A percentile compares a stretch with the other conserved stretches of the same genome.
These are phyloP conservation scores for Mimachlamys varia DNA, from an alignment of 2,888 invertebrate genomes.

Conservation along the genomic window DNA sequence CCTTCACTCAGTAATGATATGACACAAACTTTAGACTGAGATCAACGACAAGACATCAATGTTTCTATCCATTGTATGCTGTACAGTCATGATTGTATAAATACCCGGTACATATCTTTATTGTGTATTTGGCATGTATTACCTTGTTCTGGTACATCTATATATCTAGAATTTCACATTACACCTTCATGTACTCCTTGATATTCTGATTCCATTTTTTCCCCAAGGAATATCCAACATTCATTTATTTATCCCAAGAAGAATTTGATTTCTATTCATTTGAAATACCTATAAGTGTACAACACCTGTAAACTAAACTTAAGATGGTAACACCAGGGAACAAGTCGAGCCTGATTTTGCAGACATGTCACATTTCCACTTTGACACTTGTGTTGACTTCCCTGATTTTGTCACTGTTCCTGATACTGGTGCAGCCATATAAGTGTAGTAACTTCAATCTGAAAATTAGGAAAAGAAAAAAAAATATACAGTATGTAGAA, in stretches of 20 bases:
- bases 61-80: background rate
- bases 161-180: too few species aligned
- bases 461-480: slow-evolving; percentile 42
- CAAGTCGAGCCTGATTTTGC: too few species aligned
- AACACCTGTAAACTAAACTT: background rate
- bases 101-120: background rate
- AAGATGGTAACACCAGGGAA: background rate
- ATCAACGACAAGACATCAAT: background rate
- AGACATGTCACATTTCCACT: slow-evolving; percentile 58
- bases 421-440: slow-evolving; percentile 72
- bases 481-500: background rate
- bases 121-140: too few species aligned
- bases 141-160: too few species aligned
- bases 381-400: slow-evolving; percentile 60
- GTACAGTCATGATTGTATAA: background rate
- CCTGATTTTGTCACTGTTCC: slow-evolving; percentile 64
- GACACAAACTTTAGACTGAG: background rate
- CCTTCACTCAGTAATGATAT: background rate
- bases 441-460: slow-evolving; percentile 69
- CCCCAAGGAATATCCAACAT: too few species aligned
- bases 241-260: too few species aligned
- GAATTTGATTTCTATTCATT: too few species aligned
- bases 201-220: too few species aligned
- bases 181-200: too few species aligned
- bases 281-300: too few species aligned